These are phyloP conservation scores for Galeopsomyia nigrocyanea DNA, from an alignment of 2,888 invertebrate species.

Conservation along the genomic window DNA sequence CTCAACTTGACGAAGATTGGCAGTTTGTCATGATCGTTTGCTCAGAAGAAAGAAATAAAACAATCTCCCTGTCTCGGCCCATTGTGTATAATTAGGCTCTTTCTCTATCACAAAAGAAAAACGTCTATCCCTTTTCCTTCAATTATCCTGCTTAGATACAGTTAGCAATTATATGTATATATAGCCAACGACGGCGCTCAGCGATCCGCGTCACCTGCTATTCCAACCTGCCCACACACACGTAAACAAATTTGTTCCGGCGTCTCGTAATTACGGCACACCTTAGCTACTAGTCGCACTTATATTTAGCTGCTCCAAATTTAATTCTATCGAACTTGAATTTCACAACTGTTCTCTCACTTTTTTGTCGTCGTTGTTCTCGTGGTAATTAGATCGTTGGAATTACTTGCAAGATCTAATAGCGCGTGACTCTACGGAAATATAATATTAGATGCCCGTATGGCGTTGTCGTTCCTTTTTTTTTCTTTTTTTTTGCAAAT, in stretches of 20 bases:
- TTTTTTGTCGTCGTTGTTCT: background rate
- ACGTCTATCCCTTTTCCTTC: constrained; percentile 21
- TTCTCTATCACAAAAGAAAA: constrained; percentile 1
- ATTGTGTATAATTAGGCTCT: too few relatives aligned
- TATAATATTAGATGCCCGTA: background rate
- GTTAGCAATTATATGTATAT: background rate
- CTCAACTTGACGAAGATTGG: too few relatives aligned
- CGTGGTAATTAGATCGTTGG: constrained; percentile 14
- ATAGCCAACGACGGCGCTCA: background rate
- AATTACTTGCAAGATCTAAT: constrained; percentile 8
- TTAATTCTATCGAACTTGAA: too few relatives aligned
- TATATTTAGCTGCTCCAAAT: too few relatives aligned
- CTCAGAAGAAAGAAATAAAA: too few relatives aligned
- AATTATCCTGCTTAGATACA: background rate
- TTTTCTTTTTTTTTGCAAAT: constrained; percentile 26
- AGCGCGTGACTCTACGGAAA: background rate
- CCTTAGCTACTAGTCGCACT: too few relatives aligned
- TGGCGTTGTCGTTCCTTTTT: background rate
- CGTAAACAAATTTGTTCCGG: constrained; percentile 5
- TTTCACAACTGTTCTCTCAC: constrained; percentile 18
- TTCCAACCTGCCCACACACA: background rate
- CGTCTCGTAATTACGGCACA: background rate
- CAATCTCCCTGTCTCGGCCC: too few relatives aligned
- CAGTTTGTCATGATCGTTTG: too few relatives aligned
- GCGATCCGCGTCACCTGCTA: constrained; percentile 4